Base-by-base conservation (phyloP, 2,113 vertebrate genomes). In the Boulengeromyrus knoepffleri region DNA sequence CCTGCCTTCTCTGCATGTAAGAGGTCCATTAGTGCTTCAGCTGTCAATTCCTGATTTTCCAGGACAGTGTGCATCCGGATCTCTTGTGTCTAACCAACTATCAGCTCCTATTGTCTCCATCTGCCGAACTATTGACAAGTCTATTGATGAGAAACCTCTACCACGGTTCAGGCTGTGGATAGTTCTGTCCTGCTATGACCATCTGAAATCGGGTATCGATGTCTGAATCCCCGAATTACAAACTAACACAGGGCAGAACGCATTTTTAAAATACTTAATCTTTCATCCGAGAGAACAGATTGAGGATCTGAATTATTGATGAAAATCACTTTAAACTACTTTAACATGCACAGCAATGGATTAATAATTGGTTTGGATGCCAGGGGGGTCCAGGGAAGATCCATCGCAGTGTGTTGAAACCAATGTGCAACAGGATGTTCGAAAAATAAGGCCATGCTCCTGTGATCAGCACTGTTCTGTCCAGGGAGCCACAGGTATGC, bases 1-100 rank as follows among this genome's bases (percentile, higher is more conserved):
- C 74, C 89, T 56, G n/a, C 91, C 90, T 89, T 46, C 89, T 91
- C 92, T 36, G 42, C 85, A 39, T 17, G 7, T 12, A 84, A 13
- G 19, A 47, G 9, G 21, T 36, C 27, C 85, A 62, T 70, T 53
- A 39, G 27, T 31, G 47, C 19, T 36, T 47, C 13, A 5, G 21
- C 47, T 49, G 42, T 31, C 74, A n/a, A 9, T 36, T 62, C 31
- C 8, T 42, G 17, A n/a, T 31, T 74, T 31, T 50, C 58, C 24
- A 39, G 47, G 8, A 53, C 31, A n/a, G 85, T n/a, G 31, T 15
- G 47, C 49, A 24, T 46, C 87, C n/a, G 39, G 31, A 70, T 45
- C 13, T 31, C 50, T 17, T 52, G 13, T 83, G 31, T 56, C 49
- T 24, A 27, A 42, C 39, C 36, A 47, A 46, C 52, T 7, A 62